Conservation (phyloP, 2,797 vertebrate genomes). For the Sciaenops ocellatus region DNA sequence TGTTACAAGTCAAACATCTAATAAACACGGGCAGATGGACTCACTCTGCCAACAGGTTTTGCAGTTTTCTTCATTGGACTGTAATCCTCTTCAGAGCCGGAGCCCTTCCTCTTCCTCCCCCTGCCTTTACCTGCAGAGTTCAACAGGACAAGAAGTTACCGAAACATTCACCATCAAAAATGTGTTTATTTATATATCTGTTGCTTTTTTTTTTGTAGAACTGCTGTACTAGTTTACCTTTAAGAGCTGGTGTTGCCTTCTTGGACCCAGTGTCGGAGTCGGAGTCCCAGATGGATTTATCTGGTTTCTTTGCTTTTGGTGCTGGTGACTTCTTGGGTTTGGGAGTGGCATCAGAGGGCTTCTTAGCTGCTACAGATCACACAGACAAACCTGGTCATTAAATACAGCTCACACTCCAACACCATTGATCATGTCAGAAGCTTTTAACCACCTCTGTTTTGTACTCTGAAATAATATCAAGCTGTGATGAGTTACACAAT, state of each 20-base stretch:
- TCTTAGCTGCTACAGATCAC: conserved; percentile 85
- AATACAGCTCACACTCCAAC: not conserved
- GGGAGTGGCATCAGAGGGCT: conserved; percentile 83
- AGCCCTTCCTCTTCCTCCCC: conserved; percentile 95
- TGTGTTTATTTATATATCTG: fast-evolving
- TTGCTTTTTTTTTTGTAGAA: no score
- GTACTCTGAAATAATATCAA: not conserved
- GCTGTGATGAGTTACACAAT: not conserved
- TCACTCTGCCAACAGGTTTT: conserved; percentile 88
- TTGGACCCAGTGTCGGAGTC: conserved; percentile 94
- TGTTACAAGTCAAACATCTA: not conserved
- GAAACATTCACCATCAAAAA: not conserved
- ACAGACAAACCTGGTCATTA: not conserved
- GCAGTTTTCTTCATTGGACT: conserved; percentile 90
- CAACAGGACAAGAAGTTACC: not conserved
- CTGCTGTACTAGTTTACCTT: conserved; percentile 80
- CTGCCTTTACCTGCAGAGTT: conserved; percentile 90
- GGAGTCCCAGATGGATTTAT: conserved; percentile 93
- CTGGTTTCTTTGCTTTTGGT: conserved; percentile 94
- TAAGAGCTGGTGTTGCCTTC: conserved; percentile 87
- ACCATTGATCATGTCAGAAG: not conserved
- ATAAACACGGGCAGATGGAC: conserved; percentile 18
- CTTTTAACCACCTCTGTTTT: not conserved
- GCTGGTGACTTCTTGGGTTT: conserved; percentile 90
- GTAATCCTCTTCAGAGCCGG: conserved; percentile 94